phyloP scores from a whole-genome alignment of 2,113 vertebrate genomes.

The Passer montanus region DNA sequence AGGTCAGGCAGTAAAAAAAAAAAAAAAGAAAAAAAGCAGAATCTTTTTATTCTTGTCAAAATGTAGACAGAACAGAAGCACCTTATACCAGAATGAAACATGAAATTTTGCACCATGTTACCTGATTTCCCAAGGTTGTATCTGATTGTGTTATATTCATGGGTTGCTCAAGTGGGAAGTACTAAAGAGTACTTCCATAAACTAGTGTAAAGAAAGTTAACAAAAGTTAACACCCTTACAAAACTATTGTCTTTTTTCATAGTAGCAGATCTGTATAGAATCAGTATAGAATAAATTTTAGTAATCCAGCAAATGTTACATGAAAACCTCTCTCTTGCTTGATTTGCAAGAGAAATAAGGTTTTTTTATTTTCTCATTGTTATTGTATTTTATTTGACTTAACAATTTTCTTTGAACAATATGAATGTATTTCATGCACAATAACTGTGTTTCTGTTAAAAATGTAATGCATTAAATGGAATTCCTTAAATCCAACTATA shows the following conservation, averaged over 20 bases:
- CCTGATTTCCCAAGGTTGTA: not conserved
- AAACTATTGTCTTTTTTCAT: not conserved
- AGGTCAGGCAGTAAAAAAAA: not conserved
- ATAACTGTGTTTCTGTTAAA: not conserved
- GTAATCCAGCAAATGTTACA: not conserved
- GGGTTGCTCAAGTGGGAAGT: not conserved
- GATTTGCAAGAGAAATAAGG: not conserved
- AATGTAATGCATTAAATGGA: not conserved
- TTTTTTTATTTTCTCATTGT: not conserved
- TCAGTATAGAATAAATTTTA: not conserved
- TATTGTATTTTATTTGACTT: not conserved
- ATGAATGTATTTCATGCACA: not conserved
- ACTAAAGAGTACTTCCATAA: not conserved
- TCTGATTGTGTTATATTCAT: not conserved
- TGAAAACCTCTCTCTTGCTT: not conserved
- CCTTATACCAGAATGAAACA: not conserved
- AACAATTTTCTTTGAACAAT: not conserved
- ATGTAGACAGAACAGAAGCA: not conserved
- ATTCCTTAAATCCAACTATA: not conserved
- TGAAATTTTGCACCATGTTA: not conserved
- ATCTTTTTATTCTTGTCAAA: not conserved
- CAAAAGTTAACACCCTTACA: not conserved
- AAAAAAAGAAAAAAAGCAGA: not conserved
- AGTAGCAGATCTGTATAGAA: not conserved
- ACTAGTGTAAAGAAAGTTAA: not conserved